Conservation (phyloP, 2,888 invertebrate species). For the Quadriops clusia region DNA sequence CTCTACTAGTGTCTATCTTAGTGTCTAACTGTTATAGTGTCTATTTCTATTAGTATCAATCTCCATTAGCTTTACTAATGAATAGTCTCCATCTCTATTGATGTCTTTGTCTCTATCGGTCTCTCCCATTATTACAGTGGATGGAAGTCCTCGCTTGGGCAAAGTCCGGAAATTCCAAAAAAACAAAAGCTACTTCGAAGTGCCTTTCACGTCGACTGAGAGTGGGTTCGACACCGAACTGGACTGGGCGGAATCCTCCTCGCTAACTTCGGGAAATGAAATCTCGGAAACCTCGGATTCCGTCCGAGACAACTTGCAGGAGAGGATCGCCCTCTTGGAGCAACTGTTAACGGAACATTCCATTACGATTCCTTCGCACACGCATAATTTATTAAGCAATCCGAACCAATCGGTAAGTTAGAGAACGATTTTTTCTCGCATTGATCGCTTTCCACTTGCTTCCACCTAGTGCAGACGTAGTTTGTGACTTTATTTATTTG, state of each 20-base stretch:
- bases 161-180: conserved; percentile 47
- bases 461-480: conserved; percentile 5
- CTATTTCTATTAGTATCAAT: no score
- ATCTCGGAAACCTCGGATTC: conserved; percentile 15
- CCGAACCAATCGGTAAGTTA: conserved; percentile 24
- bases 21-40: no score
- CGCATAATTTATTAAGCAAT: conserved; percentile 9
- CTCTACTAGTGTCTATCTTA: no score
- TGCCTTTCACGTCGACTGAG: conserved; percentile 31
- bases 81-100: no score
- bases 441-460: conserved; percentile 7
- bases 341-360: conserved; percentile 30
- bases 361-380: conserved; percentile 25
- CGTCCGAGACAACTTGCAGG: conserved; percentile 27
- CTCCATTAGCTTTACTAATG: no score
- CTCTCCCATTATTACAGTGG: conserved; percentile 26
- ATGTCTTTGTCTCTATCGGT: conserved; percentile 1
- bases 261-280: conserved; percentile 24
- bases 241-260: conserved; percentile 30
- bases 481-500: no score
- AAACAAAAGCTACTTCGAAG: conserved; percentile 34
- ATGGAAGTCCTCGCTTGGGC: conserved; percentile 46
- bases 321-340: conserved; percentile 33
- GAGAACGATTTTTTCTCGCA: no score
- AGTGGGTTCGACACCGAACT: conserved; percentile 36